A percentile compares a stretch with the other conserved stretches of the same genome.
These are phyloP conservation scores for Xiphorhynchus elegans DNA, from an alignment of 2,113 vertebrate species.

Conservation along the genomic window DNA sequence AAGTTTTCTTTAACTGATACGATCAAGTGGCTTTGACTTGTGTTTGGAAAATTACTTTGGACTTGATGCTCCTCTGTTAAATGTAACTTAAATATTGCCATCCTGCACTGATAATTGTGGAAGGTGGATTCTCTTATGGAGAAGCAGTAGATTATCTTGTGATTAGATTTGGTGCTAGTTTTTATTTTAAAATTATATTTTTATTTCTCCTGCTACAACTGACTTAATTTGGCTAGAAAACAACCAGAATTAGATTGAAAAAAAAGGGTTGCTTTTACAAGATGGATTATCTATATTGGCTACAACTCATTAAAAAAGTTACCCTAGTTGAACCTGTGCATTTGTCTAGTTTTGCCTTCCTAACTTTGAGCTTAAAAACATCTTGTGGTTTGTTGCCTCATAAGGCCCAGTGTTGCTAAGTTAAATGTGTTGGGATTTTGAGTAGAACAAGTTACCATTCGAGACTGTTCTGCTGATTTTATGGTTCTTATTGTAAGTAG, in stretches of 20 bases:
- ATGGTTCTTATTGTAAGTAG: not conserved
- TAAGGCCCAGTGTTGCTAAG: not conserved
- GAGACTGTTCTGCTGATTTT: not conserved
- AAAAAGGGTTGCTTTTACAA: not conserved
- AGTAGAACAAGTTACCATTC: not conserved
- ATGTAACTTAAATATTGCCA: not conserved
- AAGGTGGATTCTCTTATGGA: not conserved
- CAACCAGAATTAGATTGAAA: not conserved
- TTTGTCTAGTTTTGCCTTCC: not conserved
- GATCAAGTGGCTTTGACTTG: not conserved
- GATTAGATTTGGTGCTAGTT: not conserved
- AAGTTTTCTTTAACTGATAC: not conserved
- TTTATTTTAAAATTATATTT: not conserved
- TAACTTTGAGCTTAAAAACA: not conserved
- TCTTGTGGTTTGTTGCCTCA: not conserved
- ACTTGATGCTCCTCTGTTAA: not conserved
- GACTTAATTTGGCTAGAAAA: not conserved
- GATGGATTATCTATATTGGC: not conserved
- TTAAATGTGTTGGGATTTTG: not conserved
- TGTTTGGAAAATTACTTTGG: not conserved
- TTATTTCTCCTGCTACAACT: not conserved
- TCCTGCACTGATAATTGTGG: not conserved
- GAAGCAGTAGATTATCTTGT: not conserved
- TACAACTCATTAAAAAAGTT: not conserved
- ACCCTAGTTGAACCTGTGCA: not conserved